Evolutionary conservation across 2,888 invertebrate species (phyloP), one percentile per base, ranked within the genome.

Genomic region (Cataglyphis cursor): DNA sequence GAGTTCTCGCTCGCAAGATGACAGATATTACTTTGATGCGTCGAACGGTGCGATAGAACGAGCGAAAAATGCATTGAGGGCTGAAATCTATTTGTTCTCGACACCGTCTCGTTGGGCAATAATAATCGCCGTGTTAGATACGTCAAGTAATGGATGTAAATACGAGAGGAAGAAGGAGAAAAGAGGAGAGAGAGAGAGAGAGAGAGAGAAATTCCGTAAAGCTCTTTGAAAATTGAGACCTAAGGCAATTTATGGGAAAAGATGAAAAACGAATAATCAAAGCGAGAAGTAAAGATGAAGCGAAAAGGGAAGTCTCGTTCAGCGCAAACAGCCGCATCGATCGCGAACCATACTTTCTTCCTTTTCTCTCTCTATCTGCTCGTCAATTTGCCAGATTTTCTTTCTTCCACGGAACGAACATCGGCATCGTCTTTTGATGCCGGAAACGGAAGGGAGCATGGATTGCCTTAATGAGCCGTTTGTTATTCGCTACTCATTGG

Each of bases 291-390:
- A 73, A 81, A 70, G 66, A 78, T 61, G 78, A 54, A 70, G 48
- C 62, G 78, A 75, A 38, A 62, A 82, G 68, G 51, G 64, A 44
- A 68, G 70, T 70, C 44, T 59, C 51, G 59, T 70, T 78, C 62
- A 76, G 80, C 83, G 85, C 59, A 80, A 83, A 85, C 80, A 80
- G 74, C 57, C 68, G 51, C 82, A 66, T 68, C 68, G 81, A 72
- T 81, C 72, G 59, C 15, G 76, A 65, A 81, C 83, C 81, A 65
- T 66, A 62, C 31, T 41, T 64, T 44, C 73, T 38, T 48, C 51
- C 21, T n/a, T 35, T 38, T 24, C 65, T 41, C 38, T 28, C 10
- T 35, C 35, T 28, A 12, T 41, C 15, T 38, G 72, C 68, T 85
- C 86, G 85, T 84, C 85, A 57, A 57, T 68, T 72, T 54, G 66